These are phyloP conservation scores for Telmatochromis sp. DNA, from an alignment of 2,113 vertebrate species.

Conservation along the genomic window DNA sequence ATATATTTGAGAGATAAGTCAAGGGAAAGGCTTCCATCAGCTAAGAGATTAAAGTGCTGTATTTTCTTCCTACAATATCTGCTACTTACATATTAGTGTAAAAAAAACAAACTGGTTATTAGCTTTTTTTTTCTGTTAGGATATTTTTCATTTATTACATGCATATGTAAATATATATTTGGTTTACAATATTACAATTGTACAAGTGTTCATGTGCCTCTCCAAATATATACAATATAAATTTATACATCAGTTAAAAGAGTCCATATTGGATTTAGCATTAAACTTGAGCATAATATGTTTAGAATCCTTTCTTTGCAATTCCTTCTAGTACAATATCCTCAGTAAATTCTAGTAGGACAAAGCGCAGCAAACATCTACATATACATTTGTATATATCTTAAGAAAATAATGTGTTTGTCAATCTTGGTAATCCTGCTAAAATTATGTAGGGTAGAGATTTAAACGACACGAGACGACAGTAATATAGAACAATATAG, in stretches of 20 bases:
- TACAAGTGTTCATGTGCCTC: neutral
- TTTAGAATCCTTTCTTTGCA: neutral
- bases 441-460: neutral
- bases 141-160: neutral
- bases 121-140: neutral
- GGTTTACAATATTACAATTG: neutral
- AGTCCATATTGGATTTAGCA: neutral
- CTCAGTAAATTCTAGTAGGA: neutral
- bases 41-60: neutral
- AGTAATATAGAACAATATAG: neutral
- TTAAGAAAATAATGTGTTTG: neutral
- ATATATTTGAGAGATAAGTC: neutral
- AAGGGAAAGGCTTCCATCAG: neutral
- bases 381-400: neutral
- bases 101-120: neutral
- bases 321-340: neutral
- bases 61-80: neutral
- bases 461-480: accelerated
- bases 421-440: neutral
- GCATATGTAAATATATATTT: neutral
- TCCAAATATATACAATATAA: neutral
- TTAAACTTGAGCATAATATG: neutral
- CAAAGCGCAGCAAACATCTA: neutral
- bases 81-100: neutral
- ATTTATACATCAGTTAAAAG: neutral